A percentile compares a stretch with the other conserved stretches of the same genome.
Evolutionary conservation across 2,888 invertebrate species (phyloP).

Genomic region (Torymus auratus): DNA sequence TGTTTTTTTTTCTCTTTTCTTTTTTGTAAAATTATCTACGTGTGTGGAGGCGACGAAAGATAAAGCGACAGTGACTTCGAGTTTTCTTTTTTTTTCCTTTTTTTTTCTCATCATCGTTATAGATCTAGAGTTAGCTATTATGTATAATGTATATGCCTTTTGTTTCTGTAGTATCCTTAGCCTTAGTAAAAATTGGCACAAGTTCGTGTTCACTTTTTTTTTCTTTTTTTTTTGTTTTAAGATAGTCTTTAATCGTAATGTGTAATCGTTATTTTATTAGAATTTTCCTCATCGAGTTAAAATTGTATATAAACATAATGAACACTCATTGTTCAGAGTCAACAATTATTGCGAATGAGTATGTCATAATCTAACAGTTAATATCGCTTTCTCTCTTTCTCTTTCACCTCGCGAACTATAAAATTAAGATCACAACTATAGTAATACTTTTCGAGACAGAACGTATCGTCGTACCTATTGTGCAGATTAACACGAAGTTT

Average conservation of each 20-base stretch:
- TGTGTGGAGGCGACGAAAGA: slow-evolving; percentile 13
- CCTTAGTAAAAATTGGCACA: slow-evolving; percentile 46
- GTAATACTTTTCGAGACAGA: neutral
- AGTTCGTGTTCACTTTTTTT: slow-evolving; percentile 7
- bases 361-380: neutral
- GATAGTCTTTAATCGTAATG: too few relatives aligned
- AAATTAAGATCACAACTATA: neutral
- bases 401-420: neutral
- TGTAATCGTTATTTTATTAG: too few relatives aligned
- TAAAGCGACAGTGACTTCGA: slow-evolving; percentile 26
- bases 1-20: too few relatives aligned
- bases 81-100: neutral
- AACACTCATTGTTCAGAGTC: neutral
- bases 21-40: slow-evolving; percentile 27
- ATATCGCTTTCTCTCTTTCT: neutral
- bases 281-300: neutral
- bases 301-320: slow-evolving; percentile 12
- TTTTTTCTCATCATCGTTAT: neutral
- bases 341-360: slow-evolving; percentile 16
- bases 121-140: neutral
- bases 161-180: neutral
- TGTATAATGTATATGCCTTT: neutral
- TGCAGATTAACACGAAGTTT: too few relatives aligned
- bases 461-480: too few relatives aligned
- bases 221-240: neutral